These are phyloP conservation scores for Blastomussa wellsi DNA, from an alignment of 92 coral and sea anemone genomes.

Conservation along the genomic window DNA sequence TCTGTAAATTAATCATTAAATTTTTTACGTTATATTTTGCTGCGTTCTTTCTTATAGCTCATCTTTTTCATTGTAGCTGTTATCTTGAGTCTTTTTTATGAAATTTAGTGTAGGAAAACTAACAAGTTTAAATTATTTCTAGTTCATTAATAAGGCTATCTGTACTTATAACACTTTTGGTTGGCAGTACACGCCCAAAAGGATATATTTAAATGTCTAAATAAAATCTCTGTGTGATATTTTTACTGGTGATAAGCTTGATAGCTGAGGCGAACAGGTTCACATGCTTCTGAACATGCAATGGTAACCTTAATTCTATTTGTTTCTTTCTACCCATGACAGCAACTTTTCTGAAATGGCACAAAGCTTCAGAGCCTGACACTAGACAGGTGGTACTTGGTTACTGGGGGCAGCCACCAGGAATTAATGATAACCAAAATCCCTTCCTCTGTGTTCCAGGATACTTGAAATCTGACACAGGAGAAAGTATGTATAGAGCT, in stretches of 20 bases:
- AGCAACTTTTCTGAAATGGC: slow-evolving; percentile 15
- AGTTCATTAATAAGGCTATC: not conserved
- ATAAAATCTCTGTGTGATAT: not conserved
- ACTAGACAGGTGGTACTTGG: slow-evolving; percentile 30
- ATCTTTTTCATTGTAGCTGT: not conserved
- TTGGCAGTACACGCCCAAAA: no score
- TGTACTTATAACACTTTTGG: not conserved
- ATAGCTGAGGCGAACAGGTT: not conserved
- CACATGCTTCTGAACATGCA: not conserved
- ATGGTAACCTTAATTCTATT: not conserved
- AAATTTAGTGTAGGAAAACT: not conserved
- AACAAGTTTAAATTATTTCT: not conserved
- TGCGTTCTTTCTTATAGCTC: no score
- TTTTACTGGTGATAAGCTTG: not conserved
- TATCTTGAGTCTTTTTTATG: not conserved
- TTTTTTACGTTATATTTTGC: no score
- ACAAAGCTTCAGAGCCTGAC: not conserved
- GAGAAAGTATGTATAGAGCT: slow-evolving; percentile 43
- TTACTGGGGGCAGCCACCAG: slow-evolving; percentile 51
- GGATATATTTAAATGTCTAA: no score
- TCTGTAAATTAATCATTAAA: no score
- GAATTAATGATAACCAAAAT: not conserved
- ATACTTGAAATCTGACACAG: slow-evolving; percentile 41
- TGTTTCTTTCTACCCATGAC: not conserved
- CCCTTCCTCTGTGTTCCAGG: slow-evolving; percentile 56